Conservation (phyloP, 1,140 invertebrate genomes). For the Goniozus legneri region DNA sequence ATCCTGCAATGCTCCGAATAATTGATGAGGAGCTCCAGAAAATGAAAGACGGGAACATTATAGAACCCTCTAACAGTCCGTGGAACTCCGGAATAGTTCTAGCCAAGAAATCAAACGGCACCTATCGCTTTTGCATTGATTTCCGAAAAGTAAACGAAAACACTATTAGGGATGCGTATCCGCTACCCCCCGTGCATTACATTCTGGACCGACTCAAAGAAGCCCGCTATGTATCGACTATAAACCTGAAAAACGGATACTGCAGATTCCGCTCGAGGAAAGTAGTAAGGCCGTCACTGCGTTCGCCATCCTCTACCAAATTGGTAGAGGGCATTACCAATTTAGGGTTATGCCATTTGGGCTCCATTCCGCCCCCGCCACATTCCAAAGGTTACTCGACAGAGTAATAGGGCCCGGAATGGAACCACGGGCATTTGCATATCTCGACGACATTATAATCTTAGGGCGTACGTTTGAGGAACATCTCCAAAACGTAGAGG, state of each 20-base stretch:
- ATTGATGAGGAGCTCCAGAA: background rate
- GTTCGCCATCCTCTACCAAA: slow-evolving; percentile 32
- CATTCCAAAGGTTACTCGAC: slow-evolving; percentile 23
- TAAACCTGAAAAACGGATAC: slow-evolving; percentile 27
- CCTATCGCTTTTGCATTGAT: background rate
- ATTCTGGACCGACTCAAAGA: slow-evolving; percentile 28
- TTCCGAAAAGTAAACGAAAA: background rate
- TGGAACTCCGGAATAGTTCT: too few species aligned
- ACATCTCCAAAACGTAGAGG: too few species aligned
- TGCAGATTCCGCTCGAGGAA: slow-evolving; percentile 34
- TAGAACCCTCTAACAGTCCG: too few species aligned
- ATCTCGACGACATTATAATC: too few species aligned
- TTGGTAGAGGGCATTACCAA: slow-evolving; percentile 27
- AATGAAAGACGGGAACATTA: background rate
- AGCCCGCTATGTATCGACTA: slow-evolving; percentile 16
- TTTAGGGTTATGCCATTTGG: slow-evolving; percentile 32
- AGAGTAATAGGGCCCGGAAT: slow-evolving; percentile 23
- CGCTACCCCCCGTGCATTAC: background rate
- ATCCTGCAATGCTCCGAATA: too few species aligned
- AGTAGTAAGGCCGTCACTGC: slow-evolving; percentile 24
- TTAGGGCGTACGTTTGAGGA: too few species aligned
- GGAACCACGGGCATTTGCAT: too few species aligned
- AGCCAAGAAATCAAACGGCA: too few species aligned
- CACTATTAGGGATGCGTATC: background rate
- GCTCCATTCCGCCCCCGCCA: slow-evolving; percentile 25